Evolutionary conservation across 1,140 invertebrate genomes (phyloP), one percentile per base, ranked within the genome.

Genomic region (Trichonephila clavipes): DNA sequence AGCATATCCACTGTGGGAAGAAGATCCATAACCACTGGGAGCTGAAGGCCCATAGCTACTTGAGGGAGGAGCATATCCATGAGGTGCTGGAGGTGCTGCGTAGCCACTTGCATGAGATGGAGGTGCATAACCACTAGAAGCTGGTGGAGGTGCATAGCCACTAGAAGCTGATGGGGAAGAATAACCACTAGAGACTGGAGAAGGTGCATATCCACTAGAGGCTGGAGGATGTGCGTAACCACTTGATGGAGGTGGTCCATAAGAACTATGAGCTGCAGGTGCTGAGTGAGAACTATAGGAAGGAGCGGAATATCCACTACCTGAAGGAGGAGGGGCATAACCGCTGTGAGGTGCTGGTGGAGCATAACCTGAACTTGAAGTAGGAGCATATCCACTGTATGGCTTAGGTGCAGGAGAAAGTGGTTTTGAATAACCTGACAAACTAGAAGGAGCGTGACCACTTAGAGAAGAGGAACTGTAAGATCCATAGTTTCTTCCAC

Each of bases 361-460:
- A 21, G 89, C 40, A n/a, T 72, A 90, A 19, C 66, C 51, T 7
- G 40, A n/a, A 14, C 61, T 28, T 8, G 88, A 89, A 28, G 34
- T 34, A n/a, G 90, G 28, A 18, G 81, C 34, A 66, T 92, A 92
- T 8, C 91, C 64, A 24, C 34, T 18, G 21, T 81, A 82, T 24
- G 91, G 24, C 12, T 83, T 91, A 34, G 81, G 81, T 7, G 81
- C 61, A 34, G 77, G 8, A 6, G 89, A 82, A 18, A 61, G 51
- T 19, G 89, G 89, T 51, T 90, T 90, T n/a, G 88, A 90, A 40
- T 90, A 90, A 44, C 90, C 90, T n/a, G 88, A 90, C 10, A 81
- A 90, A 40, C 90, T 77, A 83, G 40, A 61, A 24, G 88, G 58
- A 18, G 58, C 61, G 6, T 87, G 59, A 6, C 64, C n/a, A 40